Percentiles rank a stretch among this genome's conserved stretches.
phyloP scores from a whole-genome alignment of 2,113 vertebrate species.

The Melanerpes formicivorus region DNA sequence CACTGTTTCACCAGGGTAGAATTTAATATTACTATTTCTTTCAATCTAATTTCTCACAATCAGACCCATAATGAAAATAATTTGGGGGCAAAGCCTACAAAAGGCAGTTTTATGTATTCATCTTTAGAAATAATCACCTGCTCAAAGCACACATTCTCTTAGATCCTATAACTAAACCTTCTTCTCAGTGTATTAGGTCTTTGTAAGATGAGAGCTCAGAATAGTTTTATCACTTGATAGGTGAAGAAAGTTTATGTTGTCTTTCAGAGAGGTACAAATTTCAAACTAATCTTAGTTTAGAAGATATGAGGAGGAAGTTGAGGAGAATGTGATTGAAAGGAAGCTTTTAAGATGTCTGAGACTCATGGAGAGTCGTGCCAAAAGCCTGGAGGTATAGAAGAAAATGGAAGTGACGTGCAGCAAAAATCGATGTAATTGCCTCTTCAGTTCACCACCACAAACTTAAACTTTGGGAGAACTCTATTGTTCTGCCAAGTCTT shows the following conservation, averaged over 20 bases:
- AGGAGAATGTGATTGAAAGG: neutral
- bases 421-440: accelerated
- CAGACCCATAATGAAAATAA: neutral
- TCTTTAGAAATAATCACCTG: neutral
- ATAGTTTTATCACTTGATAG: neutral
- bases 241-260: neutral
- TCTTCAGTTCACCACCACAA: neutral
- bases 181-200: neutral
- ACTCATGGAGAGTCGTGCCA: neutral
- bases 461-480: neutral
- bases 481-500: neutral
- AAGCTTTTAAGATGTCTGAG: neutral
- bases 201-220: neutral
- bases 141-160: neutral
- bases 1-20: neutral
- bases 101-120: neutral
- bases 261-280: neutral
- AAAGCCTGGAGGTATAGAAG: neutral
- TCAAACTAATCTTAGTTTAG: neutral
- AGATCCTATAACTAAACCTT: neutral
- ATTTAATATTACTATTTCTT: neutral
- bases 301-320: neutral
- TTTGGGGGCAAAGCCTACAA: neutral
- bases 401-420: neutral
- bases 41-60: neutral